Base-by-base conservation (phyloP, 2,113 vertebrate species). In the Mus spicilegus region DNA sequence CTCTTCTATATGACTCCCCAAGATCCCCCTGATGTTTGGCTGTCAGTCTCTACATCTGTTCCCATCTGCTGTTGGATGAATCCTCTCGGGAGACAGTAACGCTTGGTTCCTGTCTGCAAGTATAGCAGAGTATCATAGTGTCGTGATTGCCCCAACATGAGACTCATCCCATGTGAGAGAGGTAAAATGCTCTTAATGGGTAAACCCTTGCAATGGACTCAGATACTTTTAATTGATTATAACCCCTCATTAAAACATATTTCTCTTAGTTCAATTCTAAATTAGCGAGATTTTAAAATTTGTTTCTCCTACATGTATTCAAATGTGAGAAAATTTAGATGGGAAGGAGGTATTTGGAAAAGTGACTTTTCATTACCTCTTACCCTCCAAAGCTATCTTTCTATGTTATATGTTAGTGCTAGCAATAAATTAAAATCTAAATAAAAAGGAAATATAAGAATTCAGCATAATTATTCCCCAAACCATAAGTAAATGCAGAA, bases 241-340 rank as follows among this genome's bases (percentile, higher is more conserved):
- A 93, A 87, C 17, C 36, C 22, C 28, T 77, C 91, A 42, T 86
- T 75, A 86, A 94, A 88, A 96, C 5, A 72, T n/a, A 63, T 28
- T 28, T 5, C 65, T 61, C 19, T 96, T 42, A 75, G 7, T 69
- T 80, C 87, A 93, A 89, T 69, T 65, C 14, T 80, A 84, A 33
- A 88, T 67, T 87, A 89, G 51, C n/a, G 10, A 42, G 22, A 28
- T 65, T 39, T 30, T 87, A 91, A 91, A 67, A 13, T 86, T 77
- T 51, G 2, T 72, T 87, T 19, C 87, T 96, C 19, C 14, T 95
- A 81, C 8, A 63, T 58, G 88, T 91, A 86, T 91, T 92, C 58
- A 91, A 96, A 92, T 49, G 5, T 72, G 28, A 93, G 36, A 77
- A 56, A 19, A 42, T 63, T 4, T 78, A 92, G n/a, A 61, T 26